Evolutionary conservation across 2,113 vertebrate species (phyloP).

Genomic region (Ailurus styani): DNA sequence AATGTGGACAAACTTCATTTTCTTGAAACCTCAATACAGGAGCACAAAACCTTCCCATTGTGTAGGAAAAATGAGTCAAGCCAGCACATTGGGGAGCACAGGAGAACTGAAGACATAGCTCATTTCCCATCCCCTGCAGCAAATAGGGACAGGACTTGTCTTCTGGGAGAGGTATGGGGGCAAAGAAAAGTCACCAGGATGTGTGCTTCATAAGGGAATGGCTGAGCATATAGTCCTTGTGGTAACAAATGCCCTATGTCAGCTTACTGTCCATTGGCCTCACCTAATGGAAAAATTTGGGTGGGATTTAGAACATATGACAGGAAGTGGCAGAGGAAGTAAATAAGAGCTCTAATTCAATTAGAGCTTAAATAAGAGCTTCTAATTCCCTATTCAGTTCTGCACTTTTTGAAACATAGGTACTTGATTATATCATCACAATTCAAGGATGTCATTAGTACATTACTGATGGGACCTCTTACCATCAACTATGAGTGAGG

Average conservation of each 20-base stretch:
- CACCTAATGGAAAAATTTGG: neutral
- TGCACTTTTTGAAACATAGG: neutral
- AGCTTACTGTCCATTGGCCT: neutral
- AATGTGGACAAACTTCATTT: neutral
- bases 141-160: neutral
- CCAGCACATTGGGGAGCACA: neutral
- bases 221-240: neutral
- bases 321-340: neutral
- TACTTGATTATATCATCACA: neutral
- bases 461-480: too few relatives aligned
- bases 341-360: neutral
- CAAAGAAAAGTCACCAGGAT: neutral
- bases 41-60: neutral
- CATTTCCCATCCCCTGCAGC: neutral
- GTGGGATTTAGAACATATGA: neutral
- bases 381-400: neutral
- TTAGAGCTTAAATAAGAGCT: neutral
- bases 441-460: neutral
- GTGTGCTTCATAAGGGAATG: neutral
- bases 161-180: neutral
- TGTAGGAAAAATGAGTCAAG: neutral
- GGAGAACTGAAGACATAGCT: neutral
- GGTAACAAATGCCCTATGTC: neutral
- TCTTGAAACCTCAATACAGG: neutral
- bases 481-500: neutral